Evolutionary conservation across 1,140 invertebrate species (phyloP).

Genomic region (Philopotamus ludificatus): DNA sequence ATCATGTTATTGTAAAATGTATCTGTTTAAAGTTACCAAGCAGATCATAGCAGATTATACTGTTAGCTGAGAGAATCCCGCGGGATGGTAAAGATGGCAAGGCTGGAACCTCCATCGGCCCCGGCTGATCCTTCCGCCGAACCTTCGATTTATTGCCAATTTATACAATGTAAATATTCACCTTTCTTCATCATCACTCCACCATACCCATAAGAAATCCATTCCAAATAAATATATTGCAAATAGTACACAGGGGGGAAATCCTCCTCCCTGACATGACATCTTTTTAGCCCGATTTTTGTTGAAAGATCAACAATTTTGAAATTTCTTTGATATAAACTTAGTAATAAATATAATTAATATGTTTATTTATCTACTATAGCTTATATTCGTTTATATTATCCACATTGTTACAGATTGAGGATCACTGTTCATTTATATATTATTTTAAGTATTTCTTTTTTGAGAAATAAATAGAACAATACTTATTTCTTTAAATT

Average conservation of each 20-base stretch:
- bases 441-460: too few relatives aligned
- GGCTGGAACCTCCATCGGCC: slow-evolving; percentile 5
- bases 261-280: too few relatives aligned
- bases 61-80: slow-evolving; percentile 2
- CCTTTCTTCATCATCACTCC: slow-evolving; percentile 22
- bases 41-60: not conserved
- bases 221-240: slow-evolving; percentile 1
- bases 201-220: slow-evolving; percentile 17
- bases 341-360: not conserved
- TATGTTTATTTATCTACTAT: not conserved
- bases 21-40: not conserved
- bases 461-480: too few relatives aligned
- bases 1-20: too few relatives aligned
- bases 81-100: slow-evolving; percentile 1
- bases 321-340: not conserved
- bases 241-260: too few relatives aligned
- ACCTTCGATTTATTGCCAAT: slow-evolving; percentile 30
- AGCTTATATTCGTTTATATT: not conserved
- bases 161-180: slow-evolving; percentile 32
- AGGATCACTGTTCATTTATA: too few relatives aligned
- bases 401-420: too few relatives aligned
- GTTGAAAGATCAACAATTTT: not conserved
- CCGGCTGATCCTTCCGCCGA: slow-evolving; percentile 5
- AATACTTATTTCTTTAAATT: too few relatives aligned
- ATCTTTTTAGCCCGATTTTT: not conserved